phyloP scores from a whole-genome alignment of 2,888 invertebrate genomes.

The Boloria euphrosyne region DNA sequence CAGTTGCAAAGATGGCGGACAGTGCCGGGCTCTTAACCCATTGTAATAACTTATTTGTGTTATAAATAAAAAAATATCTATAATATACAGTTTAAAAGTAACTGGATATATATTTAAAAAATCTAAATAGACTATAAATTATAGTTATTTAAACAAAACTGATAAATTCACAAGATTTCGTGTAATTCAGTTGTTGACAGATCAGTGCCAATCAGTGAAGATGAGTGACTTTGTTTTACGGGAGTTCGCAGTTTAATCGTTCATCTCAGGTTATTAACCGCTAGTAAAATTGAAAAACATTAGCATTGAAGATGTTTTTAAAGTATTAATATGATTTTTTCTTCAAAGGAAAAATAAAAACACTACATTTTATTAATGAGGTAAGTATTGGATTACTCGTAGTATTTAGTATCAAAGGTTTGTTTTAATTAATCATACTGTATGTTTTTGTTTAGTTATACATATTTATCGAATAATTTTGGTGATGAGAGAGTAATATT shows the following conservation, averaged over 20 bases:
- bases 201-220: slow-evolving; percentile 54
- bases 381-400: slow-evolving; percentile 11
- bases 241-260: slow-evolving; percentile 37
- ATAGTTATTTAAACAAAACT: neutral
- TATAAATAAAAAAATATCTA: slow-evolving; percentile 44
- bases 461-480: no score
- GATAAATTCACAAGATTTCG: slow-evolving; percentile 6
- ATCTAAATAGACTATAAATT: neutral
- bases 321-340: slow-evolving; percentile 1
- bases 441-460: no score
- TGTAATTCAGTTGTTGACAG: slow-evolving; percentile 57
- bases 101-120: neutral
- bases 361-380: neutral
- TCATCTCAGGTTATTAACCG: slow-evolving; percentile 34
- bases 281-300: slow-evolving; percentile 6
- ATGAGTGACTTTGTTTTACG: slow-evolving; percentile 54
- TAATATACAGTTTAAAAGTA: slow-evolving; percentile 2
- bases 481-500: no score
- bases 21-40: slow-evolving; percentile 48
- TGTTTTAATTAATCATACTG: neutral
- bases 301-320: slow-evolving; percentile 3
- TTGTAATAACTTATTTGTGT: slow-evolving; percentile 54
- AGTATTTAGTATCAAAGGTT: no score
- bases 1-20: slow-evolving; percentile 59
- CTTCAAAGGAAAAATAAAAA: neutral